Conservation (phyloP, 2,888 invertebrate species). For the Eudasyphora cyanicolor region DNA sequence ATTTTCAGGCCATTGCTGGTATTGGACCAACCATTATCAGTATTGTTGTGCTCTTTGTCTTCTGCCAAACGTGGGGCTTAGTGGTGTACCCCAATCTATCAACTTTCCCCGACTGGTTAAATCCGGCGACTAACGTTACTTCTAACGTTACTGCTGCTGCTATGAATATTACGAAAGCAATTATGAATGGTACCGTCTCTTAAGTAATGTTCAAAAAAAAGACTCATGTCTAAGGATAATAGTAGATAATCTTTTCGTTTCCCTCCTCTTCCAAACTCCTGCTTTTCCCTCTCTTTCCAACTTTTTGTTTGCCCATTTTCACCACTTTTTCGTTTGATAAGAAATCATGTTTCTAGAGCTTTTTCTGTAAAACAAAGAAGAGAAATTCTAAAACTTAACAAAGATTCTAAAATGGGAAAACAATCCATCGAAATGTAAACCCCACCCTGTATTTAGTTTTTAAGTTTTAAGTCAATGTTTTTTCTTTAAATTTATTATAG, state of each 20-base stretch:
- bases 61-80: slow-evolving; percentile 88
- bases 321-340: neutral
- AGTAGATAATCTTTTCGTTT: slow-evolving; percentile 11
- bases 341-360: neutral
- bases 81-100: slow-evolving; percentile 84
- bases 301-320: neutral
- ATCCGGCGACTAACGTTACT: too few relatives aligned
- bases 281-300: neutral
- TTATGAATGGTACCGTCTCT: slow-evolving; percentile 63
- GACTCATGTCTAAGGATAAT: neutral
- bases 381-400: neutral
- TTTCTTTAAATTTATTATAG: neutral
- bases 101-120: slow-evolving; percentile 85
- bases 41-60: slow-evolving; percentile 85
- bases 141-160: too few relatives aligned
- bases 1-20: slow-evolving; percentile 85
- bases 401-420: neutral
- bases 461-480: slow-evolving; percentile 39
- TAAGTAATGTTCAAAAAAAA: slow-evolving; percentile 43
- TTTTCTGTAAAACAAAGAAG: neutral
- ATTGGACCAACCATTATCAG: slow-evolving; percentile 89
- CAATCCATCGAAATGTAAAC: neutral
- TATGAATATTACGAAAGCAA: too few relatives aligned
- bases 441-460: slow-evolving; percentile 31
- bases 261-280: neutral